Evolutionary conservation across 1,140 invertebrate genomes (phyloP).

Genomic region (Neocloeon triangulifer): DNA sequence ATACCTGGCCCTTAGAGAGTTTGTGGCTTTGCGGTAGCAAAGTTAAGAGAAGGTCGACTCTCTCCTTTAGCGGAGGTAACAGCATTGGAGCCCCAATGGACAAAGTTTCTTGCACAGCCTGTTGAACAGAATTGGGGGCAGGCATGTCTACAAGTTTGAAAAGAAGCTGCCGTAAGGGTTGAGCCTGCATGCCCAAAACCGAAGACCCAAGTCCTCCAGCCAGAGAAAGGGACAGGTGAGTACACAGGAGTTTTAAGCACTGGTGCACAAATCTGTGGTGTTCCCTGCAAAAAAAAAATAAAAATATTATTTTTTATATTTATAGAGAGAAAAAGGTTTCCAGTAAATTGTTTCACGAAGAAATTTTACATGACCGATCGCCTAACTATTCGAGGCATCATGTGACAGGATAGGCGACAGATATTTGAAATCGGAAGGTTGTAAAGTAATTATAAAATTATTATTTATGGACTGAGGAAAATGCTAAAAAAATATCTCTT

Average conservation of each 20-base stretch:
- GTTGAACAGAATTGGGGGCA: constrained; percentile 25
- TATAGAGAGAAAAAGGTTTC: too few relatives aligned
- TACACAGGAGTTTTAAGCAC: constrained; percentile 29
- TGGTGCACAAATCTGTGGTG: constrained; percentile 33
- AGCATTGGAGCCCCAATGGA: constrained; percentile 31
- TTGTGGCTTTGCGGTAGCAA: constrained; percentile 28
- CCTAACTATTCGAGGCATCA: too few relatives aligned
- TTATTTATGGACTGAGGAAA: too few relatives aligned
- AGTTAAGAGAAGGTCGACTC: constrained; percentile 30
- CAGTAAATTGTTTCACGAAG: too few relatives aligned
- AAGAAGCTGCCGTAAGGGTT: constrained; percentile 26
- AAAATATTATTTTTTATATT: too few relatives aligned
- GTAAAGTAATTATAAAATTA: too few relatives aligned
- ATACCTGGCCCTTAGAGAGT: constrained; percentile 32
- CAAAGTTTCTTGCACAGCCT: constrained; percentile 28
- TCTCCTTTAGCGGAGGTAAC: constrained; percentile 30
- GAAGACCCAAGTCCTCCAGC: constrained; percentile 22
- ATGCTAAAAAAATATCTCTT: too few relatives aligned
- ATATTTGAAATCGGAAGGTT: too few relatives aligned
- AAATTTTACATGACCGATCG: too few relatives aligned
- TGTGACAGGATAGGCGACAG: too few relatives aligned
- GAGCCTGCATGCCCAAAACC: constrained; percentile 26
- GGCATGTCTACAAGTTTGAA: constrained; percentile 35
- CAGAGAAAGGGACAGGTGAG: constrained; percentile 31
- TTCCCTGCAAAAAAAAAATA: constrained; percentile 16